Conservation (phyloP, 2,797 vertebrate species). For the Squalus acanthias region DNA sequence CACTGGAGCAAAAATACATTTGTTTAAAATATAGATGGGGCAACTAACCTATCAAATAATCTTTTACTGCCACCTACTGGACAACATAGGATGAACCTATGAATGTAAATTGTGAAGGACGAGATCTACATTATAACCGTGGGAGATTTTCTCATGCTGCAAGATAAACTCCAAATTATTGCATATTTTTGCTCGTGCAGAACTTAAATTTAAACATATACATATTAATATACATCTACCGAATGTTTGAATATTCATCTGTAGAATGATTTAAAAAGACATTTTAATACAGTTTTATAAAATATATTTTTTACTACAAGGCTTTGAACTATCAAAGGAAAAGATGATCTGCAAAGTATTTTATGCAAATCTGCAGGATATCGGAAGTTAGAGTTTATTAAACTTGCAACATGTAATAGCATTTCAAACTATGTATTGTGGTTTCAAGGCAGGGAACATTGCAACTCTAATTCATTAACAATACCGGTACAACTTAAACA, state of each 20-base stretch:
- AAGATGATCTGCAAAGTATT: neutral
- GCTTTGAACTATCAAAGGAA: neutral
- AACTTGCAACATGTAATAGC: neutral
- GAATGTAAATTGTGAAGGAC: neutral
- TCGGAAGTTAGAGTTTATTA: neutral
- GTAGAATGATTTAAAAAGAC: neutral
- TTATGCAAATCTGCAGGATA: neutral
- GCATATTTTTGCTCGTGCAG: neutral
- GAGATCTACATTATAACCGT: neutral
- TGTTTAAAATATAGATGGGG: neutral
- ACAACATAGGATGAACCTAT: neutral
- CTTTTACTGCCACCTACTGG: constrained; percentile 17
- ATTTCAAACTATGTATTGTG: neutral
- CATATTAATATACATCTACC: neutral
- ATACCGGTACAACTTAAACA: no score
- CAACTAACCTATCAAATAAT: neutral
- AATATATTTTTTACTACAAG: neutral
- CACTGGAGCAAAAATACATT: neutral
- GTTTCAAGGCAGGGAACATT: neutral
- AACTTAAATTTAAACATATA: neutral
- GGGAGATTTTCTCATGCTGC: neutral
- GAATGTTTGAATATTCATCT: neutral
- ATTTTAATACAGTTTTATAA: neutral
- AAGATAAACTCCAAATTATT: neutral
- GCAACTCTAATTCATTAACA: neutral